Evolutionary conservation across 2,797 vertebrate species (phyloP).

Genomic region (Spondyliosoma cantharus): DNA sequence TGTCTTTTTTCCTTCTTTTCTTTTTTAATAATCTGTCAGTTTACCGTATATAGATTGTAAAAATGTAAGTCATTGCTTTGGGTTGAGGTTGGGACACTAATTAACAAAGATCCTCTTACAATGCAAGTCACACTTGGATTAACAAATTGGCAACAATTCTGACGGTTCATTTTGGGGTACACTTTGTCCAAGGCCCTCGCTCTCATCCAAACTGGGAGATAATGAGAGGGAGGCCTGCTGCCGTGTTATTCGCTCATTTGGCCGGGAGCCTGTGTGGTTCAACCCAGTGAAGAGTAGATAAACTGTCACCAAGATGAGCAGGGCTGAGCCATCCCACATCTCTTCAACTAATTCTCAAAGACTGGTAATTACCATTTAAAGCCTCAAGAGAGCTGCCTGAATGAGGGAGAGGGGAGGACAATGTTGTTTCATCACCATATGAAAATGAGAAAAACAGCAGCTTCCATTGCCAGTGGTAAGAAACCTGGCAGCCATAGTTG

Average conservation of each 20-base stretch:
- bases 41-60: background rate
- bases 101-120: slow-evolving; percentile 29
- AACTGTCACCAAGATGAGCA: slow-evolving; percentile 43
- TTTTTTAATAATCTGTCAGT: background rate
- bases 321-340: slow-evolving; percentile 7
- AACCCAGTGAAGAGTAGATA: slow-evolving; percentile 44
- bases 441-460: slow-evolving; percentile 45
- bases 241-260: slow-evolving; percentile 58
- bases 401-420: slow-evolving; percentile 11
- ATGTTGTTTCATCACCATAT: slow-evolving; percentile 41
- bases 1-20: background rate
- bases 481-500: slow-evolving; percentile 35
- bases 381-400: slow-evolving; percentile 32
- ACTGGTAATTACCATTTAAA: slow-evolving; percentile 68
- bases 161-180: slow-evolving; percentile 17
- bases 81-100: slow-evolving; percentile 6
- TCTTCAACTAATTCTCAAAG: slow-evolving; percentile 46
- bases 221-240: slow-evolving; percentile 55
- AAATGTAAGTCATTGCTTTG: background rate
- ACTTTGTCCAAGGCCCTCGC: slow-evolving; percentile 27
- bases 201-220: slow-evolving; percentile 22
- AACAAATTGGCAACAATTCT: slow-evolving; percentile 27
- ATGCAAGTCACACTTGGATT: slow-evolving; percentile 32
- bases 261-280: slow-evolving; percentile 37
- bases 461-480: slow-evolving; percentile 44